These are phyloP conservation scores for Coregonus sp. DNA, from an alignment of 2,797 vertebrate genomes.

Conservation along the genomic window DNA sequence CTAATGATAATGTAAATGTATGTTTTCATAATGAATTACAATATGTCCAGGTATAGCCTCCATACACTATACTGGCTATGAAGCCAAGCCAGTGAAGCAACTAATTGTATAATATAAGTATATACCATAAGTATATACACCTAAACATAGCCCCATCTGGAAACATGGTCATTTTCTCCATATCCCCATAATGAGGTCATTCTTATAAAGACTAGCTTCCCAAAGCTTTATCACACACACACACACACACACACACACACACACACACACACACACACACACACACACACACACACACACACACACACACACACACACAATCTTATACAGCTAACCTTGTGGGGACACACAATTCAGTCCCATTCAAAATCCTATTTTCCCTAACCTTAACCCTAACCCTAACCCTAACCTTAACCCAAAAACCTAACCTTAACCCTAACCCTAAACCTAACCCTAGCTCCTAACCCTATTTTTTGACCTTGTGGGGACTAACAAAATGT, in stretches of 20 bases:
- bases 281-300: not conserved
- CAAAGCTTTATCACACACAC: not conserved
- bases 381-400: too few relatives aligned
- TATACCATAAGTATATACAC: not conserved
- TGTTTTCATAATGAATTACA: too few relatives aligned
- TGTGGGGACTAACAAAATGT: too few relatives aligned
- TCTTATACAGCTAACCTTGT: too few relatives aligned
- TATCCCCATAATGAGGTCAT: conserved; percentile 14
- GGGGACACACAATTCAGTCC: too few relatives aligned
- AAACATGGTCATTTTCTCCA: not conserved
- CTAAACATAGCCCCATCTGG: not conserved
- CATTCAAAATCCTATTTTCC: too few relatives aligned
- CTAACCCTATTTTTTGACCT: too few relatives aligned
- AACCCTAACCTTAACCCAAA: too few relatives aligned
- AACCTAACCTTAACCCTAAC: too few relatives aligned
- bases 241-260: too few relatives aligned
- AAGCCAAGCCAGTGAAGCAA: not conserved
- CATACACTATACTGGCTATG: not conserved
- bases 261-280: not conserved
- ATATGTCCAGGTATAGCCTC: not conserved
- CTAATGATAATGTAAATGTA: not conserved
- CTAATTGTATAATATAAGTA: not conserved
- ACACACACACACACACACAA: not conserved
- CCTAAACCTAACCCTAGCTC: too few relatives aligned
- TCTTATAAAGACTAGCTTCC: conserved; percentile 15